These are phyloP conservation scores for Diuraphis noxia DNA, from an alignment of 1,140 invertebrate genomes.

Conservation along the genomic window DNA sequence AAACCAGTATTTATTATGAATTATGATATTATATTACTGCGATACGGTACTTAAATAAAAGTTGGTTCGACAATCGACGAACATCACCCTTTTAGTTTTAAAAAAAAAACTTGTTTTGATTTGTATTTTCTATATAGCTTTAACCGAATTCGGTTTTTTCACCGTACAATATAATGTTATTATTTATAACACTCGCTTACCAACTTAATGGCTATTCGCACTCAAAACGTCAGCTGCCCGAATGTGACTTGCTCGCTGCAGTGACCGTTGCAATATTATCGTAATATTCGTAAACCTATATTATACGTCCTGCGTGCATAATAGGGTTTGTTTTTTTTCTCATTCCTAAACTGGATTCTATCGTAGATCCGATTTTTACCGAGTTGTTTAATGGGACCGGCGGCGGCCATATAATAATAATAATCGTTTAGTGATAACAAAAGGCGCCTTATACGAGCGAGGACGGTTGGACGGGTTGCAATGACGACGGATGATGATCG, in stretches of 20 bases:
- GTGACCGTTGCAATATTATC: background rate
- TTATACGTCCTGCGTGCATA: background rate
- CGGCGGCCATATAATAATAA: background rate
- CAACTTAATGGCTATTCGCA: background rate
- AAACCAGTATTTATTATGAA: no score
- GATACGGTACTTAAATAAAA: background rate
- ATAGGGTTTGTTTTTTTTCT: background rate
- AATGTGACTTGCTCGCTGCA: background rate
- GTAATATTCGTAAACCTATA: background rate
- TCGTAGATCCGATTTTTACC: slow-evolving; percentile 27
- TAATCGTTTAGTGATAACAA: slow-evolving; percentile 29
- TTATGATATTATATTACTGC: background rate
- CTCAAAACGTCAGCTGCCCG: background rate
- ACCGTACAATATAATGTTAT: background rate
- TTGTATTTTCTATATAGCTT: background rate
- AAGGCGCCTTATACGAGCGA: background rate
- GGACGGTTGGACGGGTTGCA: slow-evolving; percentile 6
- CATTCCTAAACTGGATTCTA: slow-evolving; percentile 18
- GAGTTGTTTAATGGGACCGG: slow-evolving; percentile 28
- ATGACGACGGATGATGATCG: background rate
- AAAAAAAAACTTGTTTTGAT: background rate
- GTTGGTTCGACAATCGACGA: background rate
- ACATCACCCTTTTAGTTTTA: background rate
- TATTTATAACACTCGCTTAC: background rate
- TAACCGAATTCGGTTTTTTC: background rate